A percentile compares a stretch with the other conserved stretches of the same genome.
Evolutionary conservation across 2,888 invertebrate species (phyloP).

Genomic region (Tortricodes alternella): DNA sequence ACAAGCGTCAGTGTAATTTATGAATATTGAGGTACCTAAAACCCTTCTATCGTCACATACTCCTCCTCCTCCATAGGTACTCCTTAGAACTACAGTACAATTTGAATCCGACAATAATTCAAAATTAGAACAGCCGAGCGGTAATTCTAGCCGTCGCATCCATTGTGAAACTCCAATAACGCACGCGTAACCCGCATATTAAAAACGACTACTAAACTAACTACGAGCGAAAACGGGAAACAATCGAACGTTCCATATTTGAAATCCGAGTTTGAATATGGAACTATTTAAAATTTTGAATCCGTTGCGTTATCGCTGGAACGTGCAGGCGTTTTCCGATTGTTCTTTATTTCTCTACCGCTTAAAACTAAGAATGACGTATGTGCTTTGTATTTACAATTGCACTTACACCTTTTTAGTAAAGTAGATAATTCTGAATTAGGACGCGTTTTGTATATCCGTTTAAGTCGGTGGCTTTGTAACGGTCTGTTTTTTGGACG

Average conservation of each 20-base stretch:
- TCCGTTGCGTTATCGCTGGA: constrained; percentile 79
- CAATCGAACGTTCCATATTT: constrained; percentile 78
- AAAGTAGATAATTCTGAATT: constrained; percentile 39
- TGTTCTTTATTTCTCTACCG: constrained; percentile 54
- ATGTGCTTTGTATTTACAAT: neutral
- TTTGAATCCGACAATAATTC: constrained; percentile 10
- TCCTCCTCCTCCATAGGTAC: too few species aligned
- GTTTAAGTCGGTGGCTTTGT: constrained; percentile 33
- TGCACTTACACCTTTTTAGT: neutral
- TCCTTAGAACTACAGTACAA: neutral
- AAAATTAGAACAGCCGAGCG: constrained; percentile 29
- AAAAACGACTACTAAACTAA: constrained; percentile 54
- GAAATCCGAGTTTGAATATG: constrained; percentile 76
- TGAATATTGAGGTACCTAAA: too few species aligned
- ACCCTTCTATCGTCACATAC: too few species aligned
- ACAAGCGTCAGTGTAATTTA: too few species aligned
- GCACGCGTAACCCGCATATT: constrained; percentile 77
- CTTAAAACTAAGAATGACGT: neutral
- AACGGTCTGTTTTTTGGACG: constrained; percentile 29
- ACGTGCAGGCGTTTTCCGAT: constrained; percentile 77
- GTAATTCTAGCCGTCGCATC: constrained; percentile 59
- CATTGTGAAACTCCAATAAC: constrained; percentile 78
- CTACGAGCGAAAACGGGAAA: constrained; percentile 74
- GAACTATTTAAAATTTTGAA: constrained; percentile 83
- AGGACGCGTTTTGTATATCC: constrained; percentile 45